phyloP scores from a whole-genome alignment of 2,797 vertebrate genomes.

The Alauda arvensis region DNA sequence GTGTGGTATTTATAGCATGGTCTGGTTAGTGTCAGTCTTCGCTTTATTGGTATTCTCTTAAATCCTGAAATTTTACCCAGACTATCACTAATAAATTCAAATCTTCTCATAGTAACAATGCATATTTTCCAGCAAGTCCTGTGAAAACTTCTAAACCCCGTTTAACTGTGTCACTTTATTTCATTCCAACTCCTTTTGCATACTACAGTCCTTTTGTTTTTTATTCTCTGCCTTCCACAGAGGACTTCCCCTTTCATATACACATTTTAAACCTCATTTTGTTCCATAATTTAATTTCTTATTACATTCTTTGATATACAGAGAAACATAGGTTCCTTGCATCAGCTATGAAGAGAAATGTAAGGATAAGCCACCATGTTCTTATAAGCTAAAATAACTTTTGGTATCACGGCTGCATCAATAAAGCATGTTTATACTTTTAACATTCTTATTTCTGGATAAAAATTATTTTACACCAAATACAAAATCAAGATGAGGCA shows the following conservation, averaged over 20 bases:
- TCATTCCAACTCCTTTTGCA: background rate
- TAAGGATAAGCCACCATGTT: background rate
- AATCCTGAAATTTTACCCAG: conserved; percentile 77
- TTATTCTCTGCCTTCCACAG: conserved; percentile 1
- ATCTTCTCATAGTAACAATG: conserved; percentile 45
- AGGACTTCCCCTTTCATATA: background rate
- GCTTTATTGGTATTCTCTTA: conserved; percentile 79
- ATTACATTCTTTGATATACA: background rate
- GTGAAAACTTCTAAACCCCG: conserved; percentile 22
- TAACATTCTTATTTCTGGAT: background rate
- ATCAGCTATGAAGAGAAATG: background rate
- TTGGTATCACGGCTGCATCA: background rate
- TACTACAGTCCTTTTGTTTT: background rate
- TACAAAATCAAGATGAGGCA: background rate
- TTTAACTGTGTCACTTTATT: background rate
- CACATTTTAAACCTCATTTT: background rate
- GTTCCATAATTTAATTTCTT: background rate
- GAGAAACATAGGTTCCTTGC: background rate
- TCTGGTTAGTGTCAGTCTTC: conserved; percentile 81
- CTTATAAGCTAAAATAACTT: background rate
- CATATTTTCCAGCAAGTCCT: conserved; percentile 45
- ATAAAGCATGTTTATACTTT: background rate
- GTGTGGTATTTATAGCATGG: conserved; percentile 83
- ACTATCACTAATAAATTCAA: conserved; percentile 71
- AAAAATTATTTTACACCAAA: background rate